Percentiles rank a stretch among this genome's conserved stretches.
Evolutionary conservation across 2,113 vertebrate species (phyloP).

Genomic region (Pogona vitticeps): DNA sequence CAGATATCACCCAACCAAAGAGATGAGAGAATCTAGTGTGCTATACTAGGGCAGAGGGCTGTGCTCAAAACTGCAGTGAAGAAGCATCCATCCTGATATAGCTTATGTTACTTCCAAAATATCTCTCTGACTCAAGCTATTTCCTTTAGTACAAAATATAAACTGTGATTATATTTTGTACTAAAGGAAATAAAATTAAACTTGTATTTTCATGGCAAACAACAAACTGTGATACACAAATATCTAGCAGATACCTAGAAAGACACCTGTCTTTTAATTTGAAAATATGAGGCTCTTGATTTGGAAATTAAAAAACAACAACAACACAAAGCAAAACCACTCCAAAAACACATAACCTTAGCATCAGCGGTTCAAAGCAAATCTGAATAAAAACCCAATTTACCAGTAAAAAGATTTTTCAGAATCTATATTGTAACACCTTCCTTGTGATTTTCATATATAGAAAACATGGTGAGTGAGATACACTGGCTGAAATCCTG

Average conservation of each 20-base stretch:
- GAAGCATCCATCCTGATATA: neutral
- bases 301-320: too few species aligned
- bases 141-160: too few species aligned
- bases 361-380: too few species aligned
- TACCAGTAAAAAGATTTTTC: neutral
- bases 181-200: too few species aligned
- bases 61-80: neutral
- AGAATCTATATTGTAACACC: neutral
- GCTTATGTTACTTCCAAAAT: neutral
- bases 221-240: too few species aligned
- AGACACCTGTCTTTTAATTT: too few species aligned
- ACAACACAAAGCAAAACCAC: too few species aligned
- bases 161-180: too few species aligned
- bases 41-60: neutral
- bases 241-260: too few species aligned
- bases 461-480: neutral
- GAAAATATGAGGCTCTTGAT: too few species aligned
- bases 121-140: neutral
- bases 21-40: neutral
- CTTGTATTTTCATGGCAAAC: neutral
- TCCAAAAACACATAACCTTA: too few species aligned
- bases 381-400: too few species aligned
- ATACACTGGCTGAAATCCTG: neutral
- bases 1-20: neutral
- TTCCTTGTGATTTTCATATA: neutral